Evolutionary conservation across 2,113 vertebrate species (phyloP), one percentile per base, ranked within the genome.

Genomic region (Spea bombifrons): DNA sequence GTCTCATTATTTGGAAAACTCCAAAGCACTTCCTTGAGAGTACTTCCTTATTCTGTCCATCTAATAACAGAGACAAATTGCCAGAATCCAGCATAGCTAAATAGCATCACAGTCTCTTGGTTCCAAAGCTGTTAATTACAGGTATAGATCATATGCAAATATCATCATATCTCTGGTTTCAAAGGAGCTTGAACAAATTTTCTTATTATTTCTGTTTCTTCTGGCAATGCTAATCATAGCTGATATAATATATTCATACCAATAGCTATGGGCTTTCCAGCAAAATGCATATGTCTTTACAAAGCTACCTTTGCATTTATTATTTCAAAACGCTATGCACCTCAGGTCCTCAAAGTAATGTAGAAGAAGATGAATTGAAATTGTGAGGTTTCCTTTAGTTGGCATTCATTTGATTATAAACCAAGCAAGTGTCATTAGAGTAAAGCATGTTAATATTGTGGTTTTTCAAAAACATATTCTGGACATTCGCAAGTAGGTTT

Each of bases 41-140:
- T 17, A 72, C 77, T 73, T 80, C 71, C 47, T 49, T 68, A 49
- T 68, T 68, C 78, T 80, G 71, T 74, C 71, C 78, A 48, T 50
- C 71, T 80, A 80, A 80, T 80, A 80, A 74, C 71, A 47, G 52
- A 59, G 69, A 67, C 64, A 74, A 74, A 80, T 67, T 73, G 78
- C 45, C 64, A 17, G 71, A 72, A 80, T 73, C 52, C 65, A 74
- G 78, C 78, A 80, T 68, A 80, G 64, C 66, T 73, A 80, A 80
- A 72, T 59, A 80, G 78, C 45, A 61, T 57, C 52, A 50, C 64
- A 50, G 78, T 69, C 71, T 68, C 71, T 59, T 45, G 17, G 53
- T 74, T 80, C 71, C 78, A 74, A 61, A 74, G 78, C 65, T 80
- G 71, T 80, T 80, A 80, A 80, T 80, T 80, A 80, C 71, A 80